phyloP scores from a whole-genome alignment of 2,888 invertebrate genomes.

The Campopleginae sp. region DNA sequence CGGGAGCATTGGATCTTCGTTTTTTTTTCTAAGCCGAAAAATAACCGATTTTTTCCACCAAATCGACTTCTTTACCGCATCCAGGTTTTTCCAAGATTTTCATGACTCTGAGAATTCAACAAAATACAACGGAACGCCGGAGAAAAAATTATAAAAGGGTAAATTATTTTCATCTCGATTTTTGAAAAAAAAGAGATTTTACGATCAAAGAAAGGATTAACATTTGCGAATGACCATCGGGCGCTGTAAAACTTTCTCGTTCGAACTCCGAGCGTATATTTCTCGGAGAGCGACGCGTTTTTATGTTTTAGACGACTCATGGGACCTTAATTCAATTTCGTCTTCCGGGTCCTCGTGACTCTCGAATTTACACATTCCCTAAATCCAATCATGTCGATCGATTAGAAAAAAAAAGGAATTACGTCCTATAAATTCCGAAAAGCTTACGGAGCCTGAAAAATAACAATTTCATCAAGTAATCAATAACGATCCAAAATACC shows the following conservation, averaged over 20 bases:
- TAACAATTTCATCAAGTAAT: neutral
- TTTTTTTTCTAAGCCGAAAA: neutral
- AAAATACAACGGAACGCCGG: neutral
- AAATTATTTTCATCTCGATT: constrained; percentile 36
- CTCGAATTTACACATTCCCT: constrained; percentile 50
- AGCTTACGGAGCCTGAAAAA: neutral
- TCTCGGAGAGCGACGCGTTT: constrained; percentile 37
- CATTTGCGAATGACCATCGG: constrained; percentile 55
- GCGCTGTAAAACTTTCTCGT: constrained; percentile 36
- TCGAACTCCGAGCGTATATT: constrained; percentile 58
- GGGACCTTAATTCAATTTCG: constrained; percentile 3
- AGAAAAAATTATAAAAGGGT: constrained; percentile 31
- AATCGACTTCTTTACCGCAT: neutral
- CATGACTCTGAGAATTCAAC: neutral
- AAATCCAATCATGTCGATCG: neutral
- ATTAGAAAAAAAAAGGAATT: constrained; percentile 9
- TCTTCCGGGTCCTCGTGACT: constrained; percentile 15
- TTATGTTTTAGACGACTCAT: constrained; percentile 27
- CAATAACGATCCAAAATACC: neutral
- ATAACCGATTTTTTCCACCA: neutral
- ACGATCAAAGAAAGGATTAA: constrained; percentile 53
- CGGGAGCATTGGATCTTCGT: neutral
- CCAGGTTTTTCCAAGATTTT: neutral
- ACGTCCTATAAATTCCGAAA: neutral
- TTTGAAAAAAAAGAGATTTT: constrained; percentile 24